Evolutionary conservation across 2,113 vertebrate species (phyloP).

Genomic region (Eudorcas thomsonii): DNA sequence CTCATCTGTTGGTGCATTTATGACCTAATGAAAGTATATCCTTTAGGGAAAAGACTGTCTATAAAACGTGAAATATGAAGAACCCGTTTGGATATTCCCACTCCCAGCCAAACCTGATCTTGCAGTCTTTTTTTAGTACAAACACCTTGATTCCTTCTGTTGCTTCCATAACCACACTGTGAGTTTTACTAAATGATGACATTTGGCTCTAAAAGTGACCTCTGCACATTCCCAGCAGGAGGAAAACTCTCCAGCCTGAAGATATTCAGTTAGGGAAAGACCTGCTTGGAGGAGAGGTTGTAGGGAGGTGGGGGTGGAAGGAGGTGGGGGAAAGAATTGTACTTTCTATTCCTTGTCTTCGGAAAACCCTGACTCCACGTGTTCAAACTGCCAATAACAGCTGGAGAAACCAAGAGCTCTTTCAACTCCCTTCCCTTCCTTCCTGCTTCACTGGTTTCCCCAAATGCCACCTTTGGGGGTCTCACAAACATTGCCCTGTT

Average conservation of each 20-base stretch:
- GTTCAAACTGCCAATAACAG: conserved; percentile 11
- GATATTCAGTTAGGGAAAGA: neutral
- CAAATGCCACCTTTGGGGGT: neutral
- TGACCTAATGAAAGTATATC: conserved; percentile 71
- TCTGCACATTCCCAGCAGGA: neutral
- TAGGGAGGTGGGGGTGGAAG: neutral
- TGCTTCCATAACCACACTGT: neutral
- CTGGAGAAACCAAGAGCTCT: conserved; percentile 11
- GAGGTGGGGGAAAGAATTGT: neutral
- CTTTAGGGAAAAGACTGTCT: conserved; percentile 62
- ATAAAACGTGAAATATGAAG: conserved; percentile 70
- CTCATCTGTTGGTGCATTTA: conserved; percentile 61
- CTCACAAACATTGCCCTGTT: neutral
- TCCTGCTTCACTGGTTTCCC: neutral
- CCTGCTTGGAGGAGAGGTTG: neutral
- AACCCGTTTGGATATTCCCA: conserved; percentile 6
- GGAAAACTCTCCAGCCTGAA: neutral
- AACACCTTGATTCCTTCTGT: conserved; percentile 28
- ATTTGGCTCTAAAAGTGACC: conserved; percentile 19
- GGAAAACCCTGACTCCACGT: conserved; percentile 37
- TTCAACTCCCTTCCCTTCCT: conserved; percentile 25
- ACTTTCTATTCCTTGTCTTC: conserved; percentile 38
- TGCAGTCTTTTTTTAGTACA: neutral
- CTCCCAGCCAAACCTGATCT: neutral
- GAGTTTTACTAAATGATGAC: conserved; percentile 29